Evolutionary conservation across 2,888 invertebrate genomes (phyloP), one percentile per base, ranked within the genome.

Genomic region (Alentia gelatinosa): DNA sequence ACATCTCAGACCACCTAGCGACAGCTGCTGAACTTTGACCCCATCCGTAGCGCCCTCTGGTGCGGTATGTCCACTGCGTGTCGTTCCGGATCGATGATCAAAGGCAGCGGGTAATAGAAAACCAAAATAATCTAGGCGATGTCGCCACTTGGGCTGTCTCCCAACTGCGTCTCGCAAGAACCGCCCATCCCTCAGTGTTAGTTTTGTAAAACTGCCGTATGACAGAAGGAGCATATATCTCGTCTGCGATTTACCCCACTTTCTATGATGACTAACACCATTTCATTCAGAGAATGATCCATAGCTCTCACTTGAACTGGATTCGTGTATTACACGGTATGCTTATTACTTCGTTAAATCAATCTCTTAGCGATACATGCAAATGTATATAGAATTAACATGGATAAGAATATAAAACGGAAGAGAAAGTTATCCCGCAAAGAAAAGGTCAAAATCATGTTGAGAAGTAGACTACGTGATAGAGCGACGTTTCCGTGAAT

Each of bases 81-180:
- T 7, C 79, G 79, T 12, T n/a, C 35, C 79, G 79, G 79, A 26
- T 79, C 37, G 79, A 0, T 12, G 39, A 26, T 79, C 79, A 79
- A 79, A 79, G 79, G 74, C 12, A 3, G 79, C 1, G 79, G 37
- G 79, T 79, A 79, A 79, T 79, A 79, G 79, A 79, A 79, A 79
- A 79, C 79, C 37, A n/a, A 35, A 39, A 35, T 79, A 79, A 79
- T 79, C 79, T 79, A 15, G n/a, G 37, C 79, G 37, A 15, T 37
- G 37, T 37, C 79, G 39, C 79, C 79, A n/a, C 39, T 19, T 9
- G 12, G 37, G 26, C 37, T 79, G 37, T 37, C 79, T 37, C 33
- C 68, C 26, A 68, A 30, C 26, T 68, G 30, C 30, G 68, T 3
- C 68, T 68, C 68, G 30, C 30, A 30, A 68, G 68, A 26, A 56